Evolutionary conservation across 2,888 invertebrate species (phyloP).

Genomic region (Quadroppia sp.): DNA sequence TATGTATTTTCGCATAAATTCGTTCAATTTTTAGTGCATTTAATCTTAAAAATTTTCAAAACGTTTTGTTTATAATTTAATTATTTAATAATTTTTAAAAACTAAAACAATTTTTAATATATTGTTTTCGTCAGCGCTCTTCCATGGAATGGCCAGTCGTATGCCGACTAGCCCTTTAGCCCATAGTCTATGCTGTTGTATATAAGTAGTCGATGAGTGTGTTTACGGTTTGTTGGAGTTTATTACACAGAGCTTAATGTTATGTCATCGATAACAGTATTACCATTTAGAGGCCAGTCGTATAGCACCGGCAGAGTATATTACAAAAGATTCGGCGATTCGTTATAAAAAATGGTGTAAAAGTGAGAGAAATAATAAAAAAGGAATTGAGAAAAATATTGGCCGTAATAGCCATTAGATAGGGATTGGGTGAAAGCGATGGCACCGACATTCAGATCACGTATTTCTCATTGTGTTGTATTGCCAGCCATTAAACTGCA

Average conservation of each 20-base stretch:
- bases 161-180: too few relatives aligned
- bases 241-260: conserved; percentile 20
- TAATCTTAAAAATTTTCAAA: too few relatives aligned
- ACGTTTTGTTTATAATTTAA: too few relatives aligned
- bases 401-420: neutral
- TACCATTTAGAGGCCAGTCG: conserved; percentile 1
- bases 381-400: conserved; percentile 20
- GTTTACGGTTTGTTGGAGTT: conserved; percentile 37
- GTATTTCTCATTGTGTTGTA: conserved; percentile 34
- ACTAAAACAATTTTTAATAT: too few relatives aligned
- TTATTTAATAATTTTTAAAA: too few relatives aligned
- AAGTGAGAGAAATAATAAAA: conserved; percentile 19
- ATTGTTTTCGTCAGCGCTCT: too few relatives aligned
- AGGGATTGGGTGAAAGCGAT: neutral
- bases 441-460: neutral
- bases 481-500: conserved; percentile 33
- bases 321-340: neutral
- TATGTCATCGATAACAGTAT: conserved; percentile 34
- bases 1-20: too few relatives aligned
- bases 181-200: neutral
- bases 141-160: too few relatives aligned
- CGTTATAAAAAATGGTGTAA: neutral
- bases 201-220: conserved; percentile 27
- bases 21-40: too few relatives aligned
- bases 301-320: neutral